These are phyloP conservation scores for Andricus quercusramuli DNA, from an alignment of 2,888 invertebrate genomes.

Conservation along the genomic window DNA sequence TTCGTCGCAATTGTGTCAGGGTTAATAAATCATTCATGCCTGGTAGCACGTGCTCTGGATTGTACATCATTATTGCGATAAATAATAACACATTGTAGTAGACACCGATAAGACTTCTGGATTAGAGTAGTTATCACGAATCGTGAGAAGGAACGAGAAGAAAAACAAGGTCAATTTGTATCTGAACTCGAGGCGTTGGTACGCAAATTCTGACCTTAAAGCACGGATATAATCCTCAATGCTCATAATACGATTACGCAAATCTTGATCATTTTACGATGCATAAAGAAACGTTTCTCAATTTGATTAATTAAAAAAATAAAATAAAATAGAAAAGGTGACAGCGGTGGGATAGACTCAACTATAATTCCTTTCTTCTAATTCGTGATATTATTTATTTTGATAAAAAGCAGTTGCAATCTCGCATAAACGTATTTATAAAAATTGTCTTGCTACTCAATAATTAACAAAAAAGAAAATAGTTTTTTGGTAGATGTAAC, in stretches of 20 bases:
- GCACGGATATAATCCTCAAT: neutral
- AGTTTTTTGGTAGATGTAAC: neutral
- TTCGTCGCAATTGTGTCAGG: neutral
- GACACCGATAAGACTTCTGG: neutral
- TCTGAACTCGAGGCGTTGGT: constrained; percentile 12
- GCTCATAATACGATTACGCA: neutral
- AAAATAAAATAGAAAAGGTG: neutral
- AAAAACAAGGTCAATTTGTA: constrained; percentile 33
- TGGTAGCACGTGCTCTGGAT: neutral
- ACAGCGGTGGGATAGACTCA: neutral
- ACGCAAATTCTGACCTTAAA: constrained; percentile 20
- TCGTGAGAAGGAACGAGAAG: constrained; percentile 8
- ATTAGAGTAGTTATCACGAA: constrained; percentile 11
- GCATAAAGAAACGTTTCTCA: neutral
- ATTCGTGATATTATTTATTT: neutral
- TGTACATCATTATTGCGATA: constrained; percentile 12
- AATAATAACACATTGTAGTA: constrained; percentile 32
- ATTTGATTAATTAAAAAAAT: neutral
- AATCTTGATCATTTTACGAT: neutral
- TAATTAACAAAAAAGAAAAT: neutral
- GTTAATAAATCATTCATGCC: constrained; percentile 24
- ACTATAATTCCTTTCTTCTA: neutral
- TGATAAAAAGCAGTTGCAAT: too few species aligned
- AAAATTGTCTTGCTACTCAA: too few species aligned
- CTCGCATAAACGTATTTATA: too few species aligned